Conservation (phyloP, 2,113 vertebrate species). For the Eidolon helvum region DNA sequence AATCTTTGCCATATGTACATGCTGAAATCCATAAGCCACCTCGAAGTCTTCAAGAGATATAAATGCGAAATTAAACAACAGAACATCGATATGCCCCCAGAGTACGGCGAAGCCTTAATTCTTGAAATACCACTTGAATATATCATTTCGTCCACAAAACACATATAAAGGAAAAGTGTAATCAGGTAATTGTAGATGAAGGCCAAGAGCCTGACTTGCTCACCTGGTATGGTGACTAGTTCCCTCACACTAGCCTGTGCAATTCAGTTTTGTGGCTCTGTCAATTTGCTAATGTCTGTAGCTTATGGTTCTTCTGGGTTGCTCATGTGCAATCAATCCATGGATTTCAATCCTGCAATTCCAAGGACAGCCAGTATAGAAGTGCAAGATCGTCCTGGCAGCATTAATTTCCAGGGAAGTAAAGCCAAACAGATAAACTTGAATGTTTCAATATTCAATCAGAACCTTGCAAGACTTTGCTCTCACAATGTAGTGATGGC, state of each 20-base stretch:
- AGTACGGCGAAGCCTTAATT: background rate
- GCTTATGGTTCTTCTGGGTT: background rate
- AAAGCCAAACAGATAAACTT: background rate
- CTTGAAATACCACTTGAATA: background rate
- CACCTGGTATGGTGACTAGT: background rate
- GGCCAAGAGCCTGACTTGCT: background rate
- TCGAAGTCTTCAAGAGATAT: background rate
- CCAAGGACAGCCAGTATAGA: rapidly evolving
- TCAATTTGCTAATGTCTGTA: background rate
- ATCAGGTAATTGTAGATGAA: background rate
- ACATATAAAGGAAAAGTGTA: background rate
- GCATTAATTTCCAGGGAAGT: background rate
- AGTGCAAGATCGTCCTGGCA: background rate
- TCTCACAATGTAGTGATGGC: background rate
- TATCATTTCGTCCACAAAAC: background rate
- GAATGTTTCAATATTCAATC: background rate
- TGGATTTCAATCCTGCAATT: background rate
- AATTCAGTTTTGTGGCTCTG: background rate
- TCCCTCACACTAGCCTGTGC: background rate
- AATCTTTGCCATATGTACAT: background rate
- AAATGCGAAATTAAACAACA: background rate
- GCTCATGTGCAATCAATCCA: background rate
- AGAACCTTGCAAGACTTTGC: background rate
- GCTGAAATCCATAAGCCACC: background rate
- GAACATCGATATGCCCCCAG: background rate